phyloP scores from a whole-genome alignment of 2,113 vertebrate species.

The Ardeotis arabs region DNA sequence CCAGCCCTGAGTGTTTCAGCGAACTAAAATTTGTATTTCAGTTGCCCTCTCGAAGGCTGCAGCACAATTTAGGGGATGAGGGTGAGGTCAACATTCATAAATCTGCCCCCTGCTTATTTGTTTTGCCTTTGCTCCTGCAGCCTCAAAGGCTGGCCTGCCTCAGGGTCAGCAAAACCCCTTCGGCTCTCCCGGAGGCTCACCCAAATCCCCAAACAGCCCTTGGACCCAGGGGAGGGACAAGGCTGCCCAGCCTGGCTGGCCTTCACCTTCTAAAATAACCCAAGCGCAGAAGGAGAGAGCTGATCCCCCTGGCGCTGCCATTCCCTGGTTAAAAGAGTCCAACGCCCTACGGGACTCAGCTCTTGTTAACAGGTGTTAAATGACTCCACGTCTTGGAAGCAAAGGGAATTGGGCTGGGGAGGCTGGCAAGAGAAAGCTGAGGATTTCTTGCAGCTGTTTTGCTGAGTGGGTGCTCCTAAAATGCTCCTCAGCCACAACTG shows the following conservation, averaged over 20 bases:
- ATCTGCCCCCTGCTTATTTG: background rate
- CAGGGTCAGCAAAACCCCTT: background rate
- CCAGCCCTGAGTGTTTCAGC: background rate
- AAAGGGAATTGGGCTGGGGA: background rate
- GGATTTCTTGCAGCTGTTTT: background rate
- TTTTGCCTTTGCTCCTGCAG: background rate
- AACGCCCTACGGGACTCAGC: accelerated
- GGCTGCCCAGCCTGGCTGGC: background rate
- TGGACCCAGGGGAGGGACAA: background rate
- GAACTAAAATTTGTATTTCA: background rate
- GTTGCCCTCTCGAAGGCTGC: background rate
- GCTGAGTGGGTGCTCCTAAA: background rate
- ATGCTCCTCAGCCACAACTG: background rate
- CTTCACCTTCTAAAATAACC: background rate
- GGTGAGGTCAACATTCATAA: background rate
- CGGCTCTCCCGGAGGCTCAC: background rate
- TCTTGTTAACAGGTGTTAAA: background rate
- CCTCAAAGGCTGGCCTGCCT: accelerated
- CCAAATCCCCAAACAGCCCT: background rate
- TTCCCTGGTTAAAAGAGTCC: background rate
- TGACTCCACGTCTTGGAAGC: background rate
- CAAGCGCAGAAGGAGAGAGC: background rate
- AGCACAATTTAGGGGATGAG: background rate
- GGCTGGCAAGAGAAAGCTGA: background rate
- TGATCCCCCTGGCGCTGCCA: background rate